These are phyloP conservation scores for Rhinichthys klamathensis DNA, from an alignment of 2,113 vertebrate species.

Conservation along the genomic window DNA sequence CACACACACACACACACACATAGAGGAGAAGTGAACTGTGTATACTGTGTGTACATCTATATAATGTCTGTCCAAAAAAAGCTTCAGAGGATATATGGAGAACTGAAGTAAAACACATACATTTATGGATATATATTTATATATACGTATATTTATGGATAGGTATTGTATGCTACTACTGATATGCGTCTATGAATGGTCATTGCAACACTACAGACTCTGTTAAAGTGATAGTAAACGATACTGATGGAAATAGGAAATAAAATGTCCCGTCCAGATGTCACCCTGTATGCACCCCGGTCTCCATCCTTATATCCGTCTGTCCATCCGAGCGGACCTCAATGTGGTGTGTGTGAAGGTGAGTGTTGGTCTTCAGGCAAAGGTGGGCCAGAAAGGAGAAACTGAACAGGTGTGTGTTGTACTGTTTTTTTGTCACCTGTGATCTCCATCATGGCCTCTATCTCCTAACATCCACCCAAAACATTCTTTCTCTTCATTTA, in stretches of 20 bases:
- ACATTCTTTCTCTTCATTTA: slow-evolving; percentile 3
- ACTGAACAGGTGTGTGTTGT: slow-evolving; percentile 36
- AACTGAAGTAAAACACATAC: slow-evolving; percentile 38
- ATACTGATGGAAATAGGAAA: slow-evolving; percentile 35
- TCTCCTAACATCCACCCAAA: slow-evolving; percentile 17
- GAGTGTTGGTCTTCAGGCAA: slow-evolving; percentile 26
- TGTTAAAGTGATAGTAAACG: slow-evolving; percentile 42
- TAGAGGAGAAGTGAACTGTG: slow-evolving; percentile 32
- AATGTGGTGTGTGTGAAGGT: neutral
- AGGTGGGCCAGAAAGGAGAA: slow-evolving; percentile 2
- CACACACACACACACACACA: neutral
- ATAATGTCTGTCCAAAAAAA: slow-evolving; percentile 48
- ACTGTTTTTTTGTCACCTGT: slow-evolving; percentile 37
- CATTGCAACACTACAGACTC: slow-evolving; percentile 48
- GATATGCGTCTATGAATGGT: slow-evolving; percentile 48
- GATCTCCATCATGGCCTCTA: slow-evolving; percentile 25
- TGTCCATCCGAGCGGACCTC: slow-evolving; percentile 6
- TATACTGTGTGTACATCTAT: slow-evolving; percentile 44
- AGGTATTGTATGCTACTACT: slow-evolving; percentile 47
- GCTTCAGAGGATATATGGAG: slow-evolving; percentile 43
- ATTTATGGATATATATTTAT: slow-evolving; percentile 27
- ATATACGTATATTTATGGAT: slow-evolving; percentile 22
- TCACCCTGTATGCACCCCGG: neutral
- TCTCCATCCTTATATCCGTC: neutral
- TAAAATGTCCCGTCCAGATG: slow-evolving; percentile 18